Conservation (phyloP, 2,888 invertebrate species). For the Subacronicta megacephala region DNA sequence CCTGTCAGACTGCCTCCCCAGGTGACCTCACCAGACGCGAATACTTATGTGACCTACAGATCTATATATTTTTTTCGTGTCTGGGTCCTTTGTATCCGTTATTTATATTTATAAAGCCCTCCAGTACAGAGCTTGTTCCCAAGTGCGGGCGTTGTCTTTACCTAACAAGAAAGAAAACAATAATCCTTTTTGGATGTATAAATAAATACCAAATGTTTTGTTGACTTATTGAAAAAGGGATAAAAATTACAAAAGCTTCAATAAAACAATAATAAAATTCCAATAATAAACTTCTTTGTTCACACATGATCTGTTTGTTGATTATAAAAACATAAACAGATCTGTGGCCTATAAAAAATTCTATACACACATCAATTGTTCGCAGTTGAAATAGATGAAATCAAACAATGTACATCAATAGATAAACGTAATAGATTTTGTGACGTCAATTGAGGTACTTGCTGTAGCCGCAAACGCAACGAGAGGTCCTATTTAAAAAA, state of each 20-base stretch:
- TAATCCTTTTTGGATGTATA: too few relatives aligned
- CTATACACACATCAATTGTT: conserved; percentile 20
- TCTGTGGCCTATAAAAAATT: conserved; percentile 20
- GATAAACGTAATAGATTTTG: conserved; percentile 14
- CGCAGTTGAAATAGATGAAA: conserved; percentile 23
- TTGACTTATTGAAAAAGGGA: too few relatives aligned
- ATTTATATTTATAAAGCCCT: too few relatives aligned
- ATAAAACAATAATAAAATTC: not conserved
- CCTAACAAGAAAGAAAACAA: too few relatives aligned
- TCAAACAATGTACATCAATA: conserved; percentile 18
- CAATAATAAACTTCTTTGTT: not conserved
- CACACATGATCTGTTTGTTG: conserved; percentile 12
- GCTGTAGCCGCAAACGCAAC: not conserved
- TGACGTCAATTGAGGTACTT: conserved; percentile 15
- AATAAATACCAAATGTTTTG: too few relatives aligned
- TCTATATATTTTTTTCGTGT: too few relatives aligned
- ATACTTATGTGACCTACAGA: too few relatives aligned
- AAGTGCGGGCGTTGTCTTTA: too few relatives aligned
- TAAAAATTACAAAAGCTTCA: not conserved
- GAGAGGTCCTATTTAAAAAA: not conserved
- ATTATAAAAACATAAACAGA: conserved; percentile 20
- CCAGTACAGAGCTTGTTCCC: too few relatives aligned
- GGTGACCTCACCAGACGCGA: too few relatives aligned
- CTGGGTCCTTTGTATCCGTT: too few relatives aligned
- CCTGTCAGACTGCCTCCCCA: too few relatives aligned